Base-by-base conservation (phyloP, 2,113 vertebrate species). In the Aptenodytes patagonicus region DNA sequence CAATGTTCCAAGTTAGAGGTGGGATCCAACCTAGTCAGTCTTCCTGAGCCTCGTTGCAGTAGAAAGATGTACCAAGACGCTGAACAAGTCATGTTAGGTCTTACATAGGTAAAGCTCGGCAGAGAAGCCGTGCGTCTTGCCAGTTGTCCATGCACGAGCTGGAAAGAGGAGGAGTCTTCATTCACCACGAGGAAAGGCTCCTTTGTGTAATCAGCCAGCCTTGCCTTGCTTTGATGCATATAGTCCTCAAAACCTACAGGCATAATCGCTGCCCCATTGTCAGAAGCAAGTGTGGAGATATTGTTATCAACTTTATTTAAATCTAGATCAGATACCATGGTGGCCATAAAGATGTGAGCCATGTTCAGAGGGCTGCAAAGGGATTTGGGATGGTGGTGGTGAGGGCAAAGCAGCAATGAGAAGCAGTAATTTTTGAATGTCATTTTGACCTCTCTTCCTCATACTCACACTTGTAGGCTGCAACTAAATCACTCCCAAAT, bases 51-150 rank as follows among this genome's bases (percentile, higher is more conserved):
- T 34, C 8, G 3, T 68, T 62, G 69, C 34, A 4, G 14, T 1
- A 12, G 42, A 51, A 55, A 11, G 46, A 13, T 22, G 17, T 28
- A 36, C 51, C 22, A 20, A 52, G 60, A 4, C 1, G 4, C 40
- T 31, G 72, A 68, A 10, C 20, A 51, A 82, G 72, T 70, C 16
- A 1, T 1, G 3, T 26, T 64, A 38, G 54, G 32, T 64, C n/a
- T 87, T 58, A 25, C 4, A 6, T 5, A 1, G 18, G 36, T 25
- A 2, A 52, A 66, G 81, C 29, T 62, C 19, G 31, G 55, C 71
- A 58, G 60, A 64, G 42, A 49, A 73, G 64, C 6, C 0, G 0
- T 83, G 51, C 0, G 0, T 77, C 60, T 17, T 72, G 71, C 36
- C 75, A 14, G 49, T 58, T 72, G 40, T 46, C n/a, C 38, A 12